Percentiles rank a stretch among this genome's conserved stretches.
These are phyloP conservation scores for Caenorhabditis japonica DNA, from an alignment of 2,888 invertebrate species.

Conservation along the genomic window DNA sequence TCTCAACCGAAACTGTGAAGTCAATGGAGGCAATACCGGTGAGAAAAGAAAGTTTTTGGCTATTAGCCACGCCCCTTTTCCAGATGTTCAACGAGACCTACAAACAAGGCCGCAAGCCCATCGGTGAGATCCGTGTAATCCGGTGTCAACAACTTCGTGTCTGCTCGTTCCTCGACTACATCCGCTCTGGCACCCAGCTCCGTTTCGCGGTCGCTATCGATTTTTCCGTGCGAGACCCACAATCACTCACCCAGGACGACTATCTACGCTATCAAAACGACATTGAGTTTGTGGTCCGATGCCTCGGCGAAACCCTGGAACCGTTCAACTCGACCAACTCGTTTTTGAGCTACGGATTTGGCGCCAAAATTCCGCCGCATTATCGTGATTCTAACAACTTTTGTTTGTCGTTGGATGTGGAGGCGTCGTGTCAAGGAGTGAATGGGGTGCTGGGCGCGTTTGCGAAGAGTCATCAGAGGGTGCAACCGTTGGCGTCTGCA, in stretches of 20 bases:
- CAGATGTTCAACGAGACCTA: constrained; percentile 48
- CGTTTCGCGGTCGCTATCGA: constrained; percentile 68
- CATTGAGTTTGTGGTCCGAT: constrained; percentile 67
- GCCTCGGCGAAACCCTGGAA: constrained; percentile 61
- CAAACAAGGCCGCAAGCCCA: constrained; percentile 57
- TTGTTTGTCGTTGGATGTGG: constrained; percentile 67
- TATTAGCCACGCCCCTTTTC: not conserved
- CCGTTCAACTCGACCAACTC: constrained; percentile 62
- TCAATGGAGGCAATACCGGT: constrained; percentile 37
- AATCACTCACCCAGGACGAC: constrained; percentile 46
- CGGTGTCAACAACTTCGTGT: constrained; percentile 59
- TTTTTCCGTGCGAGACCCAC: constrained; percentile 63
- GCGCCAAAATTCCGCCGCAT: constrained; percentile 71
- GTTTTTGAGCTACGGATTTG: constrained; percentile 68
- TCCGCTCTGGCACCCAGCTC: constrained; percentile 56
- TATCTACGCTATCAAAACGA: constrained; percentile 62
- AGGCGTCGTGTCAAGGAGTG: constrained; percentile 66
- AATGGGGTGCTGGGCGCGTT: constrained; percentile 63
- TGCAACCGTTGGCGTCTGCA: constrained; percentile 64
- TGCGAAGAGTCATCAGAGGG: constrained; percentile 59
- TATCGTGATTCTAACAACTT: constrained; percentile 70
- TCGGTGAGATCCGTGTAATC: constrained; percentile 63
- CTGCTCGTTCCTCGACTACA: constrained; percentile 68
- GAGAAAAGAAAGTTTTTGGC: not conserved
- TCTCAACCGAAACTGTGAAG: constrained; percentile 24